Evolutionary conservation across 1,140 invertebrate species (phyloP), one percentile per base, ranked within the genome.

Genomic region (Pogonomyrmex californicus): DNA sequence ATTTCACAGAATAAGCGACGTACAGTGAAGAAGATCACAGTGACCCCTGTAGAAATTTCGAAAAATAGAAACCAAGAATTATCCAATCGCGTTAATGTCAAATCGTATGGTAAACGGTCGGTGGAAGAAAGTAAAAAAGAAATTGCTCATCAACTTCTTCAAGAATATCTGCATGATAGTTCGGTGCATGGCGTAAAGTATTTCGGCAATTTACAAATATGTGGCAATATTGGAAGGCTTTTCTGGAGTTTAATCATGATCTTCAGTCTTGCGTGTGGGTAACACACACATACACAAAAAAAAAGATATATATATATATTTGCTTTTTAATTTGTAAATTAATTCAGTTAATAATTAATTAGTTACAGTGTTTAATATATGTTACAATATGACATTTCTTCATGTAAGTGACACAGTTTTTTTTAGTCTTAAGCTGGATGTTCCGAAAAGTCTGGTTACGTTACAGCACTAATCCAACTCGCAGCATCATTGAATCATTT

Each of bases 141-240:
- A 2, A 82, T 70, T 2, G 7, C 7, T 0, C 30, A 12, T 12
- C 36, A 78, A 0, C 6, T 91, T 30, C 0, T 88, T 14, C 44
- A 54, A 9, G 75, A 91, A 65, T 91, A 76, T 33, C 38, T 87
- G 7, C 41, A 77, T 0, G 66, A 75, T 12, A 88, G 71, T 7
- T 87, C 90, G 0, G n/a, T 91, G 2, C 90, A 91, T 5, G 91
- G 91, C 12, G 30, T 91, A 1, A 89, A 91, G 23, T 91, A 91
- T n/a, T 66, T 91, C 10, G 81, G 86, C 4, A 78, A 89, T 9
- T 54, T 56, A 5, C n/a, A 30, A 14, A 47, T 91, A 47, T 41
- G 71, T 17, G 58, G 77, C 12, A 6, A 23, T 4, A 9, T 66
- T 10, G 90, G 78, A 5, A 91, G 88, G 9, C 41, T 90, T 1